phyloP scores from a whole-genome alignment of 2,113 vertebrate genomes.

The Dasypus novemcinctus region DNA sequence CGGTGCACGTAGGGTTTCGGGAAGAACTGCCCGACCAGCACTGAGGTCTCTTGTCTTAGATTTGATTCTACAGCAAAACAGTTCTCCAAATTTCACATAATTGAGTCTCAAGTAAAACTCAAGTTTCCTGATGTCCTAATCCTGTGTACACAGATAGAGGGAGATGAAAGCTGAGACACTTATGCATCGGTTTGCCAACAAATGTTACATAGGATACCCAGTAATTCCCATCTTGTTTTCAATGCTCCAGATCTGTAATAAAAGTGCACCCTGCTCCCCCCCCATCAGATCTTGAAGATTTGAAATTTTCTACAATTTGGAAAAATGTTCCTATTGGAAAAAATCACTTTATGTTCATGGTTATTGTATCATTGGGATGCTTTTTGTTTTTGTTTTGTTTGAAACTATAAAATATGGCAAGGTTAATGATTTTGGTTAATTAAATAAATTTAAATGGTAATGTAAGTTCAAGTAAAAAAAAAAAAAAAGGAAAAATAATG shows the following conservation, averaged over 20 bases:
- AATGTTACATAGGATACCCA: not conserved
- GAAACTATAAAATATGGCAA: not conserved
- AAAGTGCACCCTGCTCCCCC: not conserved
- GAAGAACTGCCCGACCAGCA: fast-evolving
- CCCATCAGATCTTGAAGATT: not conserved
- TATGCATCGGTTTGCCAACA: slow-evolving; percentile 16
- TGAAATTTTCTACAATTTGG: not conserved
- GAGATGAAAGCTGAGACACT: slow-evolving; percentile 3
- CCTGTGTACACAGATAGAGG: not conserved
- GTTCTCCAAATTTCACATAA: not conserved
- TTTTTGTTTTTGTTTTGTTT: not conserved
- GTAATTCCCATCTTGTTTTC: slow-evolving; percentile 11
- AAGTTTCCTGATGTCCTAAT: not conserved
- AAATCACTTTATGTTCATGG: not conserved
- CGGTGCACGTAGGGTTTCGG: fast-evolving
- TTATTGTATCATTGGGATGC: not conserved
- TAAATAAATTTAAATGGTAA: not conserved
- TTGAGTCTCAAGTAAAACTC: slow-evolving; percentile 30
- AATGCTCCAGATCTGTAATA: not conserved
- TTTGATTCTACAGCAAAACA: slow-evolving; percentile 31
- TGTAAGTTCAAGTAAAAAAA: not conserved
- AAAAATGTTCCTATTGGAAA: not conserved
- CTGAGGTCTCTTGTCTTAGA: not conserved
- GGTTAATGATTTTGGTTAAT: not conserved
- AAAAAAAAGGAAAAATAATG: no score